Percentiles rank a stretch among this genome's conserved stretches.
phyloP scores from a whole-genome alignment of 1,140 invertebrate species.

The Tetragonula clypearis region DNA sequence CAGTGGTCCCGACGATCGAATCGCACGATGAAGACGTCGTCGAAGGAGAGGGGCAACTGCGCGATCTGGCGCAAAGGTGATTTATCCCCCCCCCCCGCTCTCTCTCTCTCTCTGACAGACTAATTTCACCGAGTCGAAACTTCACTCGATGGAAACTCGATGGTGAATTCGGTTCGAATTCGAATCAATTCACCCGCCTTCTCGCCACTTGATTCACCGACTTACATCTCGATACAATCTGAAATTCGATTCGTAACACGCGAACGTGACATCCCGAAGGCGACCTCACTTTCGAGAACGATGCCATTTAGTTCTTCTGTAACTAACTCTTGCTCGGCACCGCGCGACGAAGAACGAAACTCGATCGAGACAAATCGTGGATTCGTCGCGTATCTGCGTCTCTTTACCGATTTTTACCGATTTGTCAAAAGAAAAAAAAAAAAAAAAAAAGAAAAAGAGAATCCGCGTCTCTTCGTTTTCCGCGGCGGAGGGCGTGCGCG shows the following conservation, averaged over 20 bases:
- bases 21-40: slow-evolving; percentile 22
- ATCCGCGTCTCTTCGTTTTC: not conserved
- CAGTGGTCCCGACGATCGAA: slow-evolving; percentile 11
- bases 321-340: too few relatives aligned
- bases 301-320: too few relatives aligned
- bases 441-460: too few relatives aligned
- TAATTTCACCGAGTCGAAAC: slow-evolving; percentile 43
- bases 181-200: not conserved
- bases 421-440: not conserved
- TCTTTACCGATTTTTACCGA: too few relatives aligned
- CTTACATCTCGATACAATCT: not conserved
- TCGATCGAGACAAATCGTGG: too few relatives aligned
- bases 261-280: too few relatives aligned
- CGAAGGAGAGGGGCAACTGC: slow-evolving; percentile 1
- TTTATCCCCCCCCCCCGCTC: too few relatives aligned
- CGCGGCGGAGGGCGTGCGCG: too few relatives aligned
- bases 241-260: not conserved
- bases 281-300: too few relatives aligned
- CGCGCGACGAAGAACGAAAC: too few relatives aligned
- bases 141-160: slow-evolving; percentile 40
- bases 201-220: not conserved
- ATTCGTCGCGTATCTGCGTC: too few relatives aligned
- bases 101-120: not conserved
- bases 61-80: too few relatives aligned
- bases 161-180: not conserved